phyloP scores from a whole-genome alignment of 2,113 vertebrate species.

The Falcunculus frontatus region DNA sequence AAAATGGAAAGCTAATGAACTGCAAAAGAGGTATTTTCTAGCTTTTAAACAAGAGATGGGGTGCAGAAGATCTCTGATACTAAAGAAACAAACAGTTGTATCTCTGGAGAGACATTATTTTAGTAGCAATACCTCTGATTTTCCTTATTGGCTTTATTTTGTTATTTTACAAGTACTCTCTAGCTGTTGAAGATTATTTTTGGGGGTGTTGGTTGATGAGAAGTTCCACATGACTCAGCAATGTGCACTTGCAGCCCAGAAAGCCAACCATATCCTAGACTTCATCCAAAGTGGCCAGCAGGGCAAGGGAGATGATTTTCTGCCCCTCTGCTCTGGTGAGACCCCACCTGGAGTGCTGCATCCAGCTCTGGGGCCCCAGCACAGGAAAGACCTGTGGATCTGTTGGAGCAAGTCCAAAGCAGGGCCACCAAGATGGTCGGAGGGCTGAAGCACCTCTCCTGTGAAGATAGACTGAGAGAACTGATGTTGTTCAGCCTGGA shows the following conservation, averaged over 20 bases:
- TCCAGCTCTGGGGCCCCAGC: neutral
- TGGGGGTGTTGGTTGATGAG: neutral
- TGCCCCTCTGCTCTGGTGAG: neutral
- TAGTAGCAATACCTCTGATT: neutral
- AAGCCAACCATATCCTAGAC: neutral
- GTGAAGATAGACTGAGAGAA: neutral
- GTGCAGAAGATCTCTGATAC: neutral
- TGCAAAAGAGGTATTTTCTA: neutral
- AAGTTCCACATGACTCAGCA: neutral
- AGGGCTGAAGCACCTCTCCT: neutral
- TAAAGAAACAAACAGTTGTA: neutral
- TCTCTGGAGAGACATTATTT: neutral
- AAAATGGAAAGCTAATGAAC: neutral
- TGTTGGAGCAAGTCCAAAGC: neutral
- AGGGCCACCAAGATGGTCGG: neutral
- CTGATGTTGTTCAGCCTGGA: neutral
- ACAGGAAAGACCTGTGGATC: neutral
- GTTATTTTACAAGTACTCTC: neutral
- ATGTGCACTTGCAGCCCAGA: neutral
- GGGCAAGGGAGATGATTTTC: neutral
- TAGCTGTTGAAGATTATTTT: neutral
- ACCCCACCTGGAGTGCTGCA: no score
- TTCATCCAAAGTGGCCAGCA: neutral
- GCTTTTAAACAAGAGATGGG: neutral
- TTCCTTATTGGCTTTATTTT: neutral